Base-by-base conservation (phyloP, 2,888 invertebrate species). In the Anthrax anthrax region DNA sequence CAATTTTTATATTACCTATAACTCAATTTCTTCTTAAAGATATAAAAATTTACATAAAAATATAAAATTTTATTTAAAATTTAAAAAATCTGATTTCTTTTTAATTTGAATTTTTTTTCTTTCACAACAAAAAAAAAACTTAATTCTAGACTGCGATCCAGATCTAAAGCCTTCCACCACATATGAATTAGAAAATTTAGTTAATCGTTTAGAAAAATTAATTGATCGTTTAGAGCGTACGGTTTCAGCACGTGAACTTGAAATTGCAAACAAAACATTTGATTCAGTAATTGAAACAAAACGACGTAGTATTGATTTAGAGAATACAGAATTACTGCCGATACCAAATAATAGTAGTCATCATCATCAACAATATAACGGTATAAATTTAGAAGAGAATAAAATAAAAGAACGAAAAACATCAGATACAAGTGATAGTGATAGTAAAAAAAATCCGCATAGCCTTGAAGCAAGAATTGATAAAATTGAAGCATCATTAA, bases 181-280 rank as follows among this genome's bases (percentile, higher is more conserved):
- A 37, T 71, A 70, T 46, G 77, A 82, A 60, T 71, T 85, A 54
- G 81, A 82, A 61, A 73, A 75, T 51, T 68, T 85, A 60, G 79
- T 84, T 55, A 76, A 75, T 58, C 80, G 87, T 41, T 65, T 87
- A 59, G 87, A 87, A 69, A 76, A 74, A 55, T 80, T 85, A 50
- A 81, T 84, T 13, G 75, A 75, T 55, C 78, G 84, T 49, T 70
- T 86, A 56, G 87, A 83, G 70, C 72, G 73, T 42, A 65, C 76
- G 54, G 56, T 64, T 27, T 59, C 60, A 40, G 59, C 60, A 17
- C 59, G 58, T 46, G 61, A 62, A 50, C 55, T 62, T 41, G 60
- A 62, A 56, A 56, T 60, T 44, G 60, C 60, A 6, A 62, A 62
- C 54, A 57, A 56, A 51, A 54, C 60, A 34, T 58, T 61, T 42